These are phyloP conservation scores for Euphonia xanthogaster DNA, from an alignment of 2,797 vertebrate species.

Conservation along the genomic window DNA sequence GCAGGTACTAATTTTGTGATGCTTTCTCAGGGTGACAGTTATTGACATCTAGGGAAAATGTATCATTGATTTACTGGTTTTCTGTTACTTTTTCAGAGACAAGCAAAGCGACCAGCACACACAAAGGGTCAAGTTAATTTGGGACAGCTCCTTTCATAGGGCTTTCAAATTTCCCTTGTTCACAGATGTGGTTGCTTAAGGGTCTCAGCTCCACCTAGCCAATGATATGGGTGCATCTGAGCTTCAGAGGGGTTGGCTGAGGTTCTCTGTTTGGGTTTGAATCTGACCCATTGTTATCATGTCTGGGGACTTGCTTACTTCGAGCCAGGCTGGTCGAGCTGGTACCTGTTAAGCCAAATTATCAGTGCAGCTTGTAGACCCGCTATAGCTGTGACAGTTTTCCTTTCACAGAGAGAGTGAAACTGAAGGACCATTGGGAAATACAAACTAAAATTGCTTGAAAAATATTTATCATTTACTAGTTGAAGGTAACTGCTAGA, in stretches of 20 bases:
- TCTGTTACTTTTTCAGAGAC: not conserved
- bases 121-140: not conserved
- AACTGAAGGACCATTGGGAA: not conserved
- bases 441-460: not conserved
- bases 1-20: not conserved
- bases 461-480: constrained; percentile 10
- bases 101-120: not conserved
- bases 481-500: not conserved
- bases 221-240: not conserved
- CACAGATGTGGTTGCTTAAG: not conserved
- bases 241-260: not conserved
- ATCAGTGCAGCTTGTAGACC: not conserved
- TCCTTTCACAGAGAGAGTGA: not conserved
- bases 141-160: not conserved
- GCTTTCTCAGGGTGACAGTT: not conserved
- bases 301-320: not conserved
- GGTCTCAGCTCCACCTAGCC: not conserved
- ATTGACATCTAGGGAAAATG: not conserved
- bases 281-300: not conserved
- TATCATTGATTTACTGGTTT: not conserved
- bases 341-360: not conserved
- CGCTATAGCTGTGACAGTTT: not conserved
- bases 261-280: not conserved
- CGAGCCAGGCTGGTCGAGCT: not conserved
- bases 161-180: not conserved